phyloP scores from a whole-genome alignment of 2,888 invertebrate genomes.

The Glyphotaelius pellucidus region DNA sequence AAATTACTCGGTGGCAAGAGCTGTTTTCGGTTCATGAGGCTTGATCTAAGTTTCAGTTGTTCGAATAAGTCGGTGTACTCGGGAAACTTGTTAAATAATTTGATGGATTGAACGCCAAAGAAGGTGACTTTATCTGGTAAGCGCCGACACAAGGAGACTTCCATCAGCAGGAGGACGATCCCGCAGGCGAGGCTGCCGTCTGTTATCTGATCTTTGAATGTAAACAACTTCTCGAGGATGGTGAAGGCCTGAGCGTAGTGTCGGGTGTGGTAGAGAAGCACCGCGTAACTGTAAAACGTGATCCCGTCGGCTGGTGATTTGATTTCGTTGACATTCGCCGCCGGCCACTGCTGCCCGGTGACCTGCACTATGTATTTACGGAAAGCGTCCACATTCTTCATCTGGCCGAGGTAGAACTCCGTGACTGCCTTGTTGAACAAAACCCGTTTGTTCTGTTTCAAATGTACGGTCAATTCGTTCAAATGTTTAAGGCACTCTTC shows the following conservation, averaged over 20 bases:
- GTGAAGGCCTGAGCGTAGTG: constrained; percentile 83
- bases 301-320: constrained; percentile 69
- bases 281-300: constrained; percentile 87
- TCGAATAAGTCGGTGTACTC: constrained; percentile 71
- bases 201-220: constrained; percentile 70
- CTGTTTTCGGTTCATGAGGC: constrained; percentile 71
- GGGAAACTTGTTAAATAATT: constrained; percentile 48
- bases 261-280: constrained; percentile 85
- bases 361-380: constrained; percentile 82
- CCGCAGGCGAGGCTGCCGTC: constrained; percentile 71
- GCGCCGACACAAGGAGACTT: constrained; percentile 74
- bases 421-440: constrained; percentile 90
- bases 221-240: constrained; percentile 73
- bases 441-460: constrained; percentile 84
- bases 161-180: constrained; percentile 72
- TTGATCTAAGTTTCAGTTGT: constrained; percentile 73
- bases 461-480: constrained; percentile 80
- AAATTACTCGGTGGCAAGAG: constrained; percentile 69
- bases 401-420: constrained; percentile 86
- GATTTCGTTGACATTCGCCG: constrained; percentile 71
- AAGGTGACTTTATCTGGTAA: constrained; percentile 74
- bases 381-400: constrained; percentile 85
- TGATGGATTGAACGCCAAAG: constrained; percentile 71
- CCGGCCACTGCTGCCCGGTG: constrained; percentile 76
- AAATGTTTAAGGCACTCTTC: constrained; percentile 79